phyloP scores from a whole-genome alignment of 1,140 invertebrate species.

The Tetragnatha versicolor region DNA sequence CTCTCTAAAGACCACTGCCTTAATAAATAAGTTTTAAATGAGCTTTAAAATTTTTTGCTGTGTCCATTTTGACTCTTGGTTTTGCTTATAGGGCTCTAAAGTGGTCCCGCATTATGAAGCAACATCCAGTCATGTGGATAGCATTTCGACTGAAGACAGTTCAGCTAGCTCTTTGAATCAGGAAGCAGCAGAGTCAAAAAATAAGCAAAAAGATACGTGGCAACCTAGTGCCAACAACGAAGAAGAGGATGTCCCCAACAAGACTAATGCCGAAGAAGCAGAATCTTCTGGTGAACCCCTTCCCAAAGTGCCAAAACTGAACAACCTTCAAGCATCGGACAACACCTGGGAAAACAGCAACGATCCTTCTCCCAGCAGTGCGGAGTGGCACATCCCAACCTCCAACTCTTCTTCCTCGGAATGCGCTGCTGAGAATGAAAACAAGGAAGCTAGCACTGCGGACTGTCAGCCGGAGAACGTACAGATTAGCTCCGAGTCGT shows the following conservation, averaged over 20 bases:
- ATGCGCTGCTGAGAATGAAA: constrained; percentile 6
- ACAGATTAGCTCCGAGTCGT: not conserved
- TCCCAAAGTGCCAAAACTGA: constrained; percentile 22
- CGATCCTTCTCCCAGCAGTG: constrained; percentile 26
- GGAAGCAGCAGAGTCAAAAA: not conserved
- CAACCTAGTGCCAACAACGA: not conserved
- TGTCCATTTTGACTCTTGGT: no score
- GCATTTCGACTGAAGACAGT: not conserved
- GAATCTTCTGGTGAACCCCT: constrained; percentile 27
- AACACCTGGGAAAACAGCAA: constrained; percentile 19
- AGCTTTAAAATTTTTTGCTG: no score
- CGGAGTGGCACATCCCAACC: constrained; percentile 37
- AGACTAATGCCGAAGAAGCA: not conserved
- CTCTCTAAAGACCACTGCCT: no score
- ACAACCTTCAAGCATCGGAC: not conserved
- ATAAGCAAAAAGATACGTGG: constrained; percentile 8
- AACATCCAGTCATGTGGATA: not conserved
- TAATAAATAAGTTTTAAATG: no score
- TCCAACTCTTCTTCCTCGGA: constrained; percentile 33
- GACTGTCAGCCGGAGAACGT: not conserved
- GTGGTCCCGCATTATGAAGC: not conserved
- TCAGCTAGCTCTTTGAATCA: constrained; percentile 6
- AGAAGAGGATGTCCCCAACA: not conserved
- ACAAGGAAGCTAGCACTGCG: not conserved
- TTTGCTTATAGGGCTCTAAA: not conserved